These are phyloP conservation scores for Pterocles burchelli DNA, from an alignment of 2,113 vertebrate genomes.

Conservation along the genomic window DNA sequence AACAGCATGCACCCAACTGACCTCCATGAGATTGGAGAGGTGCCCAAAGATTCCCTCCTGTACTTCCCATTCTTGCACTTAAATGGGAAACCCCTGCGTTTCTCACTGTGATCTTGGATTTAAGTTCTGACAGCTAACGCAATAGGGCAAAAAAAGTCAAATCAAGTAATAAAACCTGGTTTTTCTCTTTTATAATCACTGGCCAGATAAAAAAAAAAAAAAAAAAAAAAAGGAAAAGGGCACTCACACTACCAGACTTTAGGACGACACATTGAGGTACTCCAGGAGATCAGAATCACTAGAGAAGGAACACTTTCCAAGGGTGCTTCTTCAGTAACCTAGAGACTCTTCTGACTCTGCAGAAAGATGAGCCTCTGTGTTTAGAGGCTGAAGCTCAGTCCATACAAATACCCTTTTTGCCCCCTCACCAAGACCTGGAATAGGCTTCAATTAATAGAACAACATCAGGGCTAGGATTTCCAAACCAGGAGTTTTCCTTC, in stretches of 20 bases:
- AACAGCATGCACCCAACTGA: rapidly evolving
- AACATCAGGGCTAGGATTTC: not conserved
- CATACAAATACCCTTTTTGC: not conserved
- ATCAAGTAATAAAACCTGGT: not conserved
- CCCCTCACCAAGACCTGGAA: not conserved
- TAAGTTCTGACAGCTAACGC: not conserved
- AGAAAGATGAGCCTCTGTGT: not conserved
- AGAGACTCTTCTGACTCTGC: not conserved
- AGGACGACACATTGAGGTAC: not conserved
- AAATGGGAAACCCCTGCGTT: not conserved
- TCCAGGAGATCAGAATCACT: not conserved
- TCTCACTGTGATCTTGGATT: not conserved
- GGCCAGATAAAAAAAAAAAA: not conserved
- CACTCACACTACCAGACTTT: not conserved
- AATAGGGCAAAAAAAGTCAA: not conserved
- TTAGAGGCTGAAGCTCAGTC: not conserved
- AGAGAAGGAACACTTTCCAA: not conserved
- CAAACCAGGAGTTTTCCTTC: not conserved
- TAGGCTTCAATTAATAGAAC: not conserved
- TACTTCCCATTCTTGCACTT: not conserved
- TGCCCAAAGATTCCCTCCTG: not conserved
- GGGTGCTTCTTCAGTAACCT: not conserved
- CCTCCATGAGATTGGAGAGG: not conserved
- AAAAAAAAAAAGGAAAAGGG: not conserved
- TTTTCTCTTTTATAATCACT: not conserved